These are phyloP conservation scores for Zoanthus sansibaricus DNA, from an alignment of 92 coral and sea anemone genomes.

Conservation along the genomic window DNA sequence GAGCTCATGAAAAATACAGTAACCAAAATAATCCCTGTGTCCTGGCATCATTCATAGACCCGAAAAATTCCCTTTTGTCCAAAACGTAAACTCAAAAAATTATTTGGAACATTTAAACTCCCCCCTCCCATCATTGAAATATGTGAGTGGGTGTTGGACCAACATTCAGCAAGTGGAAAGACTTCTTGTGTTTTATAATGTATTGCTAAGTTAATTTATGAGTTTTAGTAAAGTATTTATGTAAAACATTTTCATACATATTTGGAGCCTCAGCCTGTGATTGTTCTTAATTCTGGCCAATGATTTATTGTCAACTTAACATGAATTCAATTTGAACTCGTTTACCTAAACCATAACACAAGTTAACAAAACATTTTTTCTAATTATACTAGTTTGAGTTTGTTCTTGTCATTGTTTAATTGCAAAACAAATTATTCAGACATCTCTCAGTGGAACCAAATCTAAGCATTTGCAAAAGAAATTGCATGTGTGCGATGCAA, in stretches of 20 bases:
- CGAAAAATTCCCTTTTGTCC: too few species aligned
- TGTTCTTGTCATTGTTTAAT: conserved; percentile 17
- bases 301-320: conserved; percentile 21
- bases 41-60: neutral
- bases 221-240: too few species aligned
- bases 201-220: too few species aligned
- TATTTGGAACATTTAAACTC: neutral
- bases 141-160: conserved; percentile 15
- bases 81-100: too few species aligned
- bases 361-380: conserved; percentile 21
- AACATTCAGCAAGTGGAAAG: conserved; percentile 28
- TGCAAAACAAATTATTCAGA: conserved; percentile 30
- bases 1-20: conserved; percentile 11
- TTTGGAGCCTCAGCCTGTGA: neutral
- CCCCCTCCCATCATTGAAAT: neutral
- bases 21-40: neutral
- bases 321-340: conserved; percentile 30
- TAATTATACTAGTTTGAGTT: conserved; percentile 4
- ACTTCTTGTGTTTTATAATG: neutral
- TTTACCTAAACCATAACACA: conserved; percentile 28
- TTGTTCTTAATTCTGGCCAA: conserved; percentile 12
- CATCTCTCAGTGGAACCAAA: conserved; percentile 40
- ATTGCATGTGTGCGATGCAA: conserved; percentile 40
- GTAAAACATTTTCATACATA: too few species aligned
- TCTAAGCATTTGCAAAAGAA: conserved; percentile 32